phyloP scores from a whole-genome alignment of 2,888 invertebrate species.

The Hemicrepidius hirtus region DNA sequence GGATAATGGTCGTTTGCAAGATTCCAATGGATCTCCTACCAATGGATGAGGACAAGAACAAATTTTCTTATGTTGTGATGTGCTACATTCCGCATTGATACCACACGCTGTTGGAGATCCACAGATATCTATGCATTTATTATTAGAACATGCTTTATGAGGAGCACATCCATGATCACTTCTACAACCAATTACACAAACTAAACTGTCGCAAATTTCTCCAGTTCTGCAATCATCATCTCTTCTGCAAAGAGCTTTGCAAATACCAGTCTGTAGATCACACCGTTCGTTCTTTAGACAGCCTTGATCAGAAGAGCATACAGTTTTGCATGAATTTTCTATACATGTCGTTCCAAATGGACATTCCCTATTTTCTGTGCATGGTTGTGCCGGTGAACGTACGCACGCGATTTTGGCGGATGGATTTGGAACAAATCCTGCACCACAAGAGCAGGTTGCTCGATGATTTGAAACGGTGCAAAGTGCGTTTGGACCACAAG shows the following conservation, averaged over 20 bases:
- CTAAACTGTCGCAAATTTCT: slow-evolving; percentile 88
- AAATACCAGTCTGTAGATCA: slow-evolving; percentile 80
- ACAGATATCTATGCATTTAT: slow-evolving; percentile 87
- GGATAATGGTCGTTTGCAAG: slow-evolving; percentile 81
- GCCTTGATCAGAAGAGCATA: slow-evolving; percentile 84
- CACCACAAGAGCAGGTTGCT: slow-evolving; percentile 86
- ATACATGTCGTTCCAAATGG: slow-evolving; percentile 82
- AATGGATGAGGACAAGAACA: slow-evolving; percentile 84
- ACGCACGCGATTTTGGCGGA: slow-evolving; percentile 92
- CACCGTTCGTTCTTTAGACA: slow-evolving; percentile 91
- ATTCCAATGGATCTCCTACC: slow-evolving; percentile 83
- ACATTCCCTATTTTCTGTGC: slow-evolving; percentile 86
- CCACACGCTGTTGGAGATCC: slow-evolving; percentile 86
- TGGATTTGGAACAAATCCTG: slow-evolving; percentile 89
- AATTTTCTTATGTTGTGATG: slow-evolving; percentile 81
- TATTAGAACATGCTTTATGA: slow-evolving; percentile 83
- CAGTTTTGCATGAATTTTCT: slow-evolving; percentile 83
- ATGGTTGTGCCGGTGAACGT: slow-evolving; percentile 84
- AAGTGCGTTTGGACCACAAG: slow-evolving; percentile 90
- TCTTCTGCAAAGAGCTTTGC: slow-evolving; percentile 87
- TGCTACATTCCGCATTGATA: slow-evolving; percentile 85
- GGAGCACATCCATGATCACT: slow-evolving; percentile 85
- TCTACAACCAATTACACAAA: slow-evolving; percentile 88
- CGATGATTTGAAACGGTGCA: slow-evolving; percentile 88
- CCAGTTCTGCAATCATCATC: slow-evolving; percentile 92